These are phyloP conservation scores for Petromus typicus DNA, from an alignment of 2,113 vertebrate species.

Conservation along the genomic window DNA sequence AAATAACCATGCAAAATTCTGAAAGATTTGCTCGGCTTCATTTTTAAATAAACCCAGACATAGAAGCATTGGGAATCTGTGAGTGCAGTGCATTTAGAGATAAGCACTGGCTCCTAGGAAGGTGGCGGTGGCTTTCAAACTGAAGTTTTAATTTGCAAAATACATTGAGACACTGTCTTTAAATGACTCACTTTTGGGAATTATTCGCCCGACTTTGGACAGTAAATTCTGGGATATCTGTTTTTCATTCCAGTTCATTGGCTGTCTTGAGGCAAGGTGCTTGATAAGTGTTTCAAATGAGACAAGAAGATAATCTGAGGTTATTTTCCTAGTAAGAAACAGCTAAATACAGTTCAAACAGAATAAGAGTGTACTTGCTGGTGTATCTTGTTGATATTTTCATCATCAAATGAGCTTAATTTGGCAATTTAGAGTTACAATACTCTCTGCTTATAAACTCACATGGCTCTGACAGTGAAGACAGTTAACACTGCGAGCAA, in stretches of 20 bases:
- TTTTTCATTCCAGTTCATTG: not conserved
- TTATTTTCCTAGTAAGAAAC: conserved; percentile 48
- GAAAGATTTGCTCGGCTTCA: not conserved
- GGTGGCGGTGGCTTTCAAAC: not conserved
- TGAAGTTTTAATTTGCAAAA: conserved; percentile 18
- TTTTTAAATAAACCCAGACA: conserved; percentile 9
- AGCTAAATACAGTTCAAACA: not conserved
- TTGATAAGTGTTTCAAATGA: conserved; percentile 11
- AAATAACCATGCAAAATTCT: conserved; percentile 11
- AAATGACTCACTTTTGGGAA: conserved; percentile 5
- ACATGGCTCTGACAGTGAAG: not conserved
- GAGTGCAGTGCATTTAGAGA: not conserved
- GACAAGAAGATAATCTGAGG: conserved; percentile 36
- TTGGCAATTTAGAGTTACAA: conserved; percentile 23
- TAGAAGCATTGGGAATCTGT: not conserved
- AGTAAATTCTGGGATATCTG: not conserved
- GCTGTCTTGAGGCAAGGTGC: not conserved
- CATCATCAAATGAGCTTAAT: conserved; percentile 47
- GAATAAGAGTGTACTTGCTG: not conserved
- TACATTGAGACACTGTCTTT: conserved; percentile 41
- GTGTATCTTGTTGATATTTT: conserved; percentile 26
- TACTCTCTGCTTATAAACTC: conserved; percentile 8
- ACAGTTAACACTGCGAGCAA: not conserved
- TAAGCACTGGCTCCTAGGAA: not conserved
- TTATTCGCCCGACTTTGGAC: not conserved